phyloP scores from a whole-genome alignment of 2,797 vertebrate genomes.

The Euthynnus affinis region DNA sequence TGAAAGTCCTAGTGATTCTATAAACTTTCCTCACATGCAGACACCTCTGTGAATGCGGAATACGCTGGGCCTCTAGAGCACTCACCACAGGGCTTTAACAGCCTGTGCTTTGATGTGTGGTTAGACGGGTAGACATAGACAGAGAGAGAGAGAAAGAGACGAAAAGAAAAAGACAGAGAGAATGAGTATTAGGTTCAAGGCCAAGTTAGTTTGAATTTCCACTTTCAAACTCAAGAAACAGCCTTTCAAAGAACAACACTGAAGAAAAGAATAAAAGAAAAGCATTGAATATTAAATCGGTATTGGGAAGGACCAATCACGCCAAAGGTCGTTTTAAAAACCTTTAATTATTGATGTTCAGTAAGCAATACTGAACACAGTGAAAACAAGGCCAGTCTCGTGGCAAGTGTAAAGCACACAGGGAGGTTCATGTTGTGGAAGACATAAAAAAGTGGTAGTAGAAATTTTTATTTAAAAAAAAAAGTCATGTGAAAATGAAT shows the following conservation, averaged over 20 bases:
- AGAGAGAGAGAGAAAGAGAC: neutral
- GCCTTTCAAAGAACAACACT: constrained; percentile 31
- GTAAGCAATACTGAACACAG: constrained; percentile 24
- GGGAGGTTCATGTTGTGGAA: constrained; percentile 1
- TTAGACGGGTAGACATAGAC: constrained; percentile 43
- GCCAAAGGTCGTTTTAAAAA: constrained; percentile 48
- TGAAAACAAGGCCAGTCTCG: constrained; percentile 21
- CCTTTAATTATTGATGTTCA: constrained; percentile 51
- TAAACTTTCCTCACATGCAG: constrained; percentile 58
- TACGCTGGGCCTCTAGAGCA: constrained; percentile 43
- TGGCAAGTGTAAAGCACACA: constrained; percentile 9
- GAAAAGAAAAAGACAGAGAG: neutral
- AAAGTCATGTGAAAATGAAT: neutral
- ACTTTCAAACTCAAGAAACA: constrained; percentile 53
- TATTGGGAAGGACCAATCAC: constrained; percentile 23
- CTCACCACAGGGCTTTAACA: constrained; percentile 55
- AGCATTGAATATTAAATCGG: constrained; percentile 44
- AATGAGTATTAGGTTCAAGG: constrained; percentile 43
- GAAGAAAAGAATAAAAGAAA: too few species aligned
- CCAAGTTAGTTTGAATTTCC: constrained; percentile 54
- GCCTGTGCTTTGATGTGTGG: constrained; percentile 66
- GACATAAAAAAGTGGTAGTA: neutral
- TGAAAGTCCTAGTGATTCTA: constrained; percentile 62
- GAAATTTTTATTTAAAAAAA: neutral
- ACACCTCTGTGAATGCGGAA: constrained; percentile 56